These are phyloP conservation scores for Ibycter americanus DNA, from an alignment of 2,797 vertebrate species.

Conservation along the genomic window DNA sequence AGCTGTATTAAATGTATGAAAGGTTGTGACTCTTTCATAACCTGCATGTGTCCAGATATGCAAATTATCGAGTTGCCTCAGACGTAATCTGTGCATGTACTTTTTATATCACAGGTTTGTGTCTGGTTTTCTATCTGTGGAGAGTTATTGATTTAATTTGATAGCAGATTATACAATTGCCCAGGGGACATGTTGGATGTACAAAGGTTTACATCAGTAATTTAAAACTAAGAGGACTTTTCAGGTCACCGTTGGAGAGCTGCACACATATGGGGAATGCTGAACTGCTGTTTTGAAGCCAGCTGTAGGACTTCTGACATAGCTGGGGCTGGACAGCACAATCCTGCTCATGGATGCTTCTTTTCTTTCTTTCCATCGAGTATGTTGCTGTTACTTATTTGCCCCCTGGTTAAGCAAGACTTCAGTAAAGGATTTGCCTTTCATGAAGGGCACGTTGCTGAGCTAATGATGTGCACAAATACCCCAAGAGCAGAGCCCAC, in stretches of 20 bases:
- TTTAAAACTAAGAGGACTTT: neutral
- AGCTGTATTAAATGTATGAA: neutral
- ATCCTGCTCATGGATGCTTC: too few species aligned
- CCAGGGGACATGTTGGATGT: neutral
- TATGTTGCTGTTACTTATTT: neutral
- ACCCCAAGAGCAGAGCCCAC: neutral
- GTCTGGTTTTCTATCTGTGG: neutral
- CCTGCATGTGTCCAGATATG: neutral
- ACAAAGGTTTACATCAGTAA: neutral
- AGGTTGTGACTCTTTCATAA: neutral
- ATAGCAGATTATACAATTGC: neutral
- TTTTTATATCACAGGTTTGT: neutral
- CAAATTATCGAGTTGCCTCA: neutral
- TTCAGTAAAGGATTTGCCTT: neutral
- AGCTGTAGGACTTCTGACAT: neutral
- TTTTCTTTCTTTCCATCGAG: neutral
- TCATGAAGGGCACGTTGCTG: neutral
- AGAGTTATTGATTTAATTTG: neutral
- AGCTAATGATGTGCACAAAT: neutral
- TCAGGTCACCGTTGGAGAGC: neutral
- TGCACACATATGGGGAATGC: fast-evolving
- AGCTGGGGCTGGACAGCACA: neutral
- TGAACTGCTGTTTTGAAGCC: neutral
- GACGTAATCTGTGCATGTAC: fast-evolving
- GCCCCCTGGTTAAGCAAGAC: neutral